Base-by-base conservation (phyloP, 2,888 invertebrate genomes). In the Mechanitis messenoides region DNA sequence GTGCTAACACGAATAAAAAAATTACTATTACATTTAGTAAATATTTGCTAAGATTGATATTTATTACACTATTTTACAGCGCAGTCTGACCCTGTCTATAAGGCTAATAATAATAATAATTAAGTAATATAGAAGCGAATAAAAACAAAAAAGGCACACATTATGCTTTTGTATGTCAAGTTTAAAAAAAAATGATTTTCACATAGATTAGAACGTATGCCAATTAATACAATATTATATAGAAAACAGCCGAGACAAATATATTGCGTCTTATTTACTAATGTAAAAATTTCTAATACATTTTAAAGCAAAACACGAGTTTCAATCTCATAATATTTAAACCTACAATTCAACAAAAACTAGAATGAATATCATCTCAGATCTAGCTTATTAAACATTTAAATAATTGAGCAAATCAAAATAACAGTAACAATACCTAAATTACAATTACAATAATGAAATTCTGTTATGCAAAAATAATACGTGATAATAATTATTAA, bases 381-480 rank as follows among this genome's bases (percentile, higher is more conserved):
- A 76, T 80, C 80, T 87, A 85, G 76, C 85, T 85, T 85, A 87
- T 75, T 79, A 81, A 84, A 85, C 79, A 84, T 83, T 84, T 79
- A 85, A 79, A 84, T 81, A 85, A 87, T 89, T 89, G 90, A 90
- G 90, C 90, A 90, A 89, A 89, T 88, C 71, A 89, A 84, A 87
- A 85, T 84, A 88, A 88, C 87, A 88, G 74, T 83, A 88, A 88
- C 85, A 87, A 75, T 78, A 80, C 72, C 77, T 83, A 82, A 74
- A 78, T 80, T 81, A 83, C 80, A 82, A 85, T 81, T 85, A 84
- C 79, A 83, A 85, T 76, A 74, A 63, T 62, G 56, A 31, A 65
- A 66, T 71, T 80, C 79, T 78, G 74, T 70, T 79, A 76, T 74
- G 77, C 78, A 79, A 85, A 83, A 75, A 73, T 67, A 61, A 69